Conservation (phyloP, 1,140 invertebrate species). For the Euura saliciscinereae region DNA sequence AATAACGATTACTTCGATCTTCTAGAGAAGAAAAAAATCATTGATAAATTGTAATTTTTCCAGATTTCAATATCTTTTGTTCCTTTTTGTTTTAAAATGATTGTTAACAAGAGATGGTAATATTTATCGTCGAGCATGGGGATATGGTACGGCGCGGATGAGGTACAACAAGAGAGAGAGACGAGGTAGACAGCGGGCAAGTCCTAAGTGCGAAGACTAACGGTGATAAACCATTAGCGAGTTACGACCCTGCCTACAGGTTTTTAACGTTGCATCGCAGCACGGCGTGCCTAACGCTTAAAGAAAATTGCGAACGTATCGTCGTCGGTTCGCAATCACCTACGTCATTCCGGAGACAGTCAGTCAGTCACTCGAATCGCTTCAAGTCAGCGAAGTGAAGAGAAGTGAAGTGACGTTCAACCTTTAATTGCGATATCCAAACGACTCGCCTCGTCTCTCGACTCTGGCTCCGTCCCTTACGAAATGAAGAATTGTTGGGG, state of each 20-base stretch:
- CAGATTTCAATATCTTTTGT: too few relatives aligned
- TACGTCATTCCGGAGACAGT: slow-evolving; percentile 12
- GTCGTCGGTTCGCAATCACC: slow-evolving; percentile 13
- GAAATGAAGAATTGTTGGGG: not conserved
- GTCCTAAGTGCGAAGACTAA: slow-evolving; percentile 6
- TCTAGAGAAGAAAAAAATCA: too few relatives aligned
- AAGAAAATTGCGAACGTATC: not conserved
- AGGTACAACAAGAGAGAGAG: not conserved
- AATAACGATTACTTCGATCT: too few relatives aligned
- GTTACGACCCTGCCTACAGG: slow-evolving; percentile 18
- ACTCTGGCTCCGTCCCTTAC: too few relatives aligned
- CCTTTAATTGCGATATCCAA: too few relatives aligned
- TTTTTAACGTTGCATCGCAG: not conserved
- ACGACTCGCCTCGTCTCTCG: too few relatives aligned
- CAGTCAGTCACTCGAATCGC: not conserved
- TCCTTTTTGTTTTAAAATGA: too few relatives aligned
- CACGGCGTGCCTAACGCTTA: not conserved
- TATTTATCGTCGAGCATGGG: too few relatives aligned
- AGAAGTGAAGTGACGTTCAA: too few relatives aligned
- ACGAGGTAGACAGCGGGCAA: not conserved
- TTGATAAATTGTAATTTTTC: too few relatives aligned
- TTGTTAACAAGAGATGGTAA: too few relatives aligned
- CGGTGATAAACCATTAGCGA: slow-evolving; percentile 28
- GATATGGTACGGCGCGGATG: not conserved
- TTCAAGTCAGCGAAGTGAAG: too few relatives aligned